Percentiles rank a stretch among this genome's conserved stretches.
Conservation (phyloP, 2,888 invertebrate genomes). For the Vannuccia rotundouncinata region DNA sequence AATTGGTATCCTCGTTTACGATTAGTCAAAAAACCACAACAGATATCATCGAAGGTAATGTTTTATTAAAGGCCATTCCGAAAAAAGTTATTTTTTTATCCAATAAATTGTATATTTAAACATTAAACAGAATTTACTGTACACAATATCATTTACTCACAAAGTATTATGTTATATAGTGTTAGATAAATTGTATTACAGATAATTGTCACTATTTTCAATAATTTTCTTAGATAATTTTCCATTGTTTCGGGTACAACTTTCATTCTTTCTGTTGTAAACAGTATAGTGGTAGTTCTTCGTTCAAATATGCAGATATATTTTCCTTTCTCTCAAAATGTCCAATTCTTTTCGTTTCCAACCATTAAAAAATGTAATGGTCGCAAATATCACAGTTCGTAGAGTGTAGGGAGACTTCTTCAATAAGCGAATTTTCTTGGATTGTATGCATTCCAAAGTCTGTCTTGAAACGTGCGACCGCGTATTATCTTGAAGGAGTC, state of each 20-base stretch:
- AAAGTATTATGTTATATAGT: no score
- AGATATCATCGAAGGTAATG: no score
- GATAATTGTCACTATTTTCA: no score
- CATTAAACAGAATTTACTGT: no score
- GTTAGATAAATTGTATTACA: no score
- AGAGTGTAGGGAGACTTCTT: background rate
- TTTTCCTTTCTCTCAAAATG: background rate
- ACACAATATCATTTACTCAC: no score
- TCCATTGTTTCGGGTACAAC: background rate
- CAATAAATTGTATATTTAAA: no score
- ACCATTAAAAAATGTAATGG: background rate
- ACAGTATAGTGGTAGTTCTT: background rate
- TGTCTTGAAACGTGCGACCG: background rate
- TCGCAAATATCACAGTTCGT: background rate
- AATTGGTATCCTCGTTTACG: no score
- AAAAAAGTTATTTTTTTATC: no score
- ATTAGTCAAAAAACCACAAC: no score
- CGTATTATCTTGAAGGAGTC: background rate
- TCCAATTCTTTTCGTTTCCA: background rate
- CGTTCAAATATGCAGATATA: background rate
- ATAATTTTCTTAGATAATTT: background rate
- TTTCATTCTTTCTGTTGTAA: background rate
- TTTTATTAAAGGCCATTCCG: no score
- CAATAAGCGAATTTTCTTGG: background rate
- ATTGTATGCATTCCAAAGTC: background rate